Base-by-base conservation (phyloP, 2,888 invertebrate species). In the Cistogaster globosa region DNA sequence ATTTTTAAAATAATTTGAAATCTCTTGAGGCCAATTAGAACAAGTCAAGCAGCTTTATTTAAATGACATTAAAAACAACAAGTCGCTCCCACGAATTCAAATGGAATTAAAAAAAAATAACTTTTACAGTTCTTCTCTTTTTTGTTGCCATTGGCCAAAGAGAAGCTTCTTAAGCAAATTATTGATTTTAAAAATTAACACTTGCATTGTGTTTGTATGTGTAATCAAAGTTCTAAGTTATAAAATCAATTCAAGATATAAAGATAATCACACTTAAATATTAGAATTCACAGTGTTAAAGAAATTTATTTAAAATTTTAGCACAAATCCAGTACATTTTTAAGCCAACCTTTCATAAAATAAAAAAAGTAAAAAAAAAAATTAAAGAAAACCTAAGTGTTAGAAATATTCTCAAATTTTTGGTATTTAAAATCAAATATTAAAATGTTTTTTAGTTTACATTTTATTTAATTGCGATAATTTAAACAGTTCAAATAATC, bases 1-100 rank as follows among this genome's bases (percentile, higher is more conserved):
- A 63, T 42, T 45, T 53, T 58, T 11, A 53, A 78, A 20, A 26
- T 69, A 45, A 60, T 77, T 69, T 55, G 62, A 18, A 20, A 20
- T 42, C 18, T 71, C 55, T 57, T 55, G 5, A 18, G 62, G 42
- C 71, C 32, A 45, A 7, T 22, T 22, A 53, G 16, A n/a, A n/a
- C 51, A 18, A 42, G 18, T 68, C 42, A 68, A 78, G 38, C 42
- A 57, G 48, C 38, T 74, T 57, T 36, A 55, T 53, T 65, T 65
- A 38, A 84, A 71, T 80, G 79, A 76, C 79, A 84, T 84, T 76
- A 63, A 71, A 75, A 8, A 16, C 11, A 60, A n/a, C 58, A 53
- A 83, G 72, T 77, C 79, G 84, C 84, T 84, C 79, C 76, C 84
- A 84, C 79, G 63, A 76, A 76, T 72, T 42, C 58, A 79, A 65